These are phyloP conservation scores for Fopius arisanus DNA, from an alignment of 1,140 invertebrate species.

Conservation along the genomic window DNA sequence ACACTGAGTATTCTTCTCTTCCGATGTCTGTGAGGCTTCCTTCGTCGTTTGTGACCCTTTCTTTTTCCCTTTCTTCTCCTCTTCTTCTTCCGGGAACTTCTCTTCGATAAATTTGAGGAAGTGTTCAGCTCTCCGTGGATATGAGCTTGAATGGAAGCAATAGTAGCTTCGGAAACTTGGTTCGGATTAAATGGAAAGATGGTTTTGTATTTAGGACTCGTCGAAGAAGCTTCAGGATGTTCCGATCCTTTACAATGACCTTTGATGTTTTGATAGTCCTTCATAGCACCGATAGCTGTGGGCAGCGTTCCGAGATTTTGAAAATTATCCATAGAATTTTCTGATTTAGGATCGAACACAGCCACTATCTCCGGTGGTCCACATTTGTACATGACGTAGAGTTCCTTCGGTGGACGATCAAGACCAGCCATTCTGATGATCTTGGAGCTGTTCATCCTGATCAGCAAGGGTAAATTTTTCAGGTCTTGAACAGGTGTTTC, in stretches of 20 bases:
- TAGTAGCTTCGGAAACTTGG: background rate
- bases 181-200: background rate
- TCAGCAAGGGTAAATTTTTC: background rate
- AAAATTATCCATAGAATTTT: background rate
- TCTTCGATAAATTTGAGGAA: background rate
- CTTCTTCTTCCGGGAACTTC: background rate
- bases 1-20: background rate
- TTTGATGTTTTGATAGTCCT: background rate
- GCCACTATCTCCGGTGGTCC: constrained; percentile 23
- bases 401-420: constrained; percentile 22
- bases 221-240: too few species aligned
- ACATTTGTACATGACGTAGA: constrained; percentile 33
- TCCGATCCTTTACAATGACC: background rate
- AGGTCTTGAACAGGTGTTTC: background rate
- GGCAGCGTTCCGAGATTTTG: background rate
- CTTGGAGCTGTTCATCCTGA: constrained; percentile 4
- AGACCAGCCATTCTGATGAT: background rate
- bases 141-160: background rate
- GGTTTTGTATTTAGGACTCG: background rate
- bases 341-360: background rate
- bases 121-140: background rate
- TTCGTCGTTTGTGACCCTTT: background rate
- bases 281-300: background rate
- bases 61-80: background rate
- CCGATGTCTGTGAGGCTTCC: background rate